Evolutionary conservation across 2,797 vertebrate species (phyloP).

Genomic region (Ficedula albicollis): DNA sequence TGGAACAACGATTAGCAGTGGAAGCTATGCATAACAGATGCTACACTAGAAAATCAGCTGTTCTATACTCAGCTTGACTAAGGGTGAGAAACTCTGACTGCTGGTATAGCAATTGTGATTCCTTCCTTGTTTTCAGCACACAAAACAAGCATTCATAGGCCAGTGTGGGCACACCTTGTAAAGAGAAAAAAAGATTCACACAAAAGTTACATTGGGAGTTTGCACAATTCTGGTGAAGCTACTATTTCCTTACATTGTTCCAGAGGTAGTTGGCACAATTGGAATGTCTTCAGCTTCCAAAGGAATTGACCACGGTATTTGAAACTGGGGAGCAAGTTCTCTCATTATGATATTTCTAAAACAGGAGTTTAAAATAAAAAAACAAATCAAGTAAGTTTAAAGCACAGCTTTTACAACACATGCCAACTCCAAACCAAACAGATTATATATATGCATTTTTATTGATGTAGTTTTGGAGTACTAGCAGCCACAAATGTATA

Average conservation of each 20-base stretch:
- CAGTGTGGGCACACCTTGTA: conserved; percentile 45
- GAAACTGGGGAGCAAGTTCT: conserved; percentile 89
- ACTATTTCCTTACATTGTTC: conserved; percentile 83
- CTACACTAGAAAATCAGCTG: conserved; percentile 44
- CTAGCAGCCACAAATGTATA: neutral
- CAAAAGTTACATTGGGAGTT: neutral
- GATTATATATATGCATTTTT: neutral
- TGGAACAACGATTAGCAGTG: conserved; percentile 41
- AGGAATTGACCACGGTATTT: conserved; percentile 90
- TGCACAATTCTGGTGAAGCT: neutral
- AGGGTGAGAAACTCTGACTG: conserved; percentile 41
- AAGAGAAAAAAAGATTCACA: conserved; percentile 45
- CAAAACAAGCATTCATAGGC: conserved; percentile 42
- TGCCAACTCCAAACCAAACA: neutral
- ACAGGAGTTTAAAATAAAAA: neutral
- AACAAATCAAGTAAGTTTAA: neutral
- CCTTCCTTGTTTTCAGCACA: conserved; percentile 54
- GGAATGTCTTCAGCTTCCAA: conserved; percentile 90
- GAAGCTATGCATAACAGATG: neutral
- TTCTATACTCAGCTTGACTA: conserved; percentile 62
- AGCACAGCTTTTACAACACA: neutral
- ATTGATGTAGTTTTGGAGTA: neutral
- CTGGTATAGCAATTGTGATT: conserved; percentile 44
- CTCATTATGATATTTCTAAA: conserved; percentile 88
- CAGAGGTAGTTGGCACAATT: conserved; percentile 90